phyloP scores from a whole-genome alignment of 2,113 vertebrate genomes.

The Azemiops feae region DNA sequence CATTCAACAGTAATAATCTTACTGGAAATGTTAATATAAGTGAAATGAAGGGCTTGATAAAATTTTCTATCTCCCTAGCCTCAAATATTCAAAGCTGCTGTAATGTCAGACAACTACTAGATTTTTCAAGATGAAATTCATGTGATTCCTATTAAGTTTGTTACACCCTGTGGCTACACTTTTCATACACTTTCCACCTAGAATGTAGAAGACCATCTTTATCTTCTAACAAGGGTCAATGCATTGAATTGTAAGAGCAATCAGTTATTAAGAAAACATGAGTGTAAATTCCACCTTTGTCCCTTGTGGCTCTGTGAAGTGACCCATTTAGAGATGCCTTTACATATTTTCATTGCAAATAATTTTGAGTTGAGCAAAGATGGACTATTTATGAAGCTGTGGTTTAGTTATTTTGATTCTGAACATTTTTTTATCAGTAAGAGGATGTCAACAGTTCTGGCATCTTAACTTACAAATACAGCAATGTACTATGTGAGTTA shows the following conservation, averaged over 20 bases:
- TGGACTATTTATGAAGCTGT: not conserved
- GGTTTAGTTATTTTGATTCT: not conserved
- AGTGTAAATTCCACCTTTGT: slow-evolving; percentile 8
- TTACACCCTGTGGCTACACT: not conserved
- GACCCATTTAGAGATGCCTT: slow-evolving; percentile 11
- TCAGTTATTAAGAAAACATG: slow-evolving; percentile 13
- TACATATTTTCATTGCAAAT: slow-evolving; percentile 5
- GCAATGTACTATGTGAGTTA: not conserved
- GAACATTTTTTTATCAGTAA: not conserved
- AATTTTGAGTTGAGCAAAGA: slow-evolving; percentile 2
- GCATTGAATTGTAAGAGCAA: slow-evolving; percentile 4
- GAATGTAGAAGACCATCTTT: not conserved
- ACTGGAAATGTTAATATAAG: not conserved
- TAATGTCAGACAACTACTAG: not conserved
- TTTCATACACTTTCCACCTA: not conserved
- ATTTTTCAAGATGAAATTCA: not conserved
- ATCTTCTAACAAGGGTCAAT: not conserved
- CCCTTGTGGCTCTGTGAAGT: not conserved
- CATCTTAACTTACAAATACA: not conserved
- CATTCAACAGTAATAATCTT: not conserved
- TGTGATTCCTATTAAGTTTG: not conserved
- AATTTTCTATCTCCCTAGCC: not conserved
- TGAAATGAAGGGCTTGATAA: not conserved
- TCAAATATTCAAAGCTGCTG: not conserved
- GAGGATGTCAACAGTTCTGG: not conserved